These are phyloP conservation scores for Bilobella aurantiaca DNA, from an alignment of 1,140 invertebrate genomes.

Conservation along the genomic window DNA sequence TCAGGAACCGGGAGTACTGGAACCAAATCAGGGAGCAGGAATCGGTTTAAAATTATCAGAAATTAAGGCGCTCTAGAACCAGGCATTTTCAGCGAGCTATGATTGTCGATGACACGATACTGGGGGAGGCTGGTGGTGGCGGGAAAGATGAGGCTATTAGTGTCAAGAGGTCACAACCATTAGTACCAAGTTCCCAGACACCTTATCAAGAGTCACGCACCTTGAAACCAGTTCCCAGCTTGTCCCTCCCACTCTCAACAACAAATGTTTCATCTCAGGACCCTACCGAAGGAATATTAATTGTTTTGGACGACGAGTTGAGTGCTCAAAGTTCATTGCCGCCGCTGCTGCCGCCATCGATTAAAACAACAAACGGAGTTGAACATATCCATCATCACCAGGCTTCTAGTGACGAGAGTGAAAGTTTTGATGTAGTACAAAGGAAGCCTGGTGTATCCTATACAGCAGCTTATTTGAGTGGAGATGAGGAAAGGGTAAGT, in stretches of 20 bases:
- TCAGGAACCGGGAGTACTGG: no score
- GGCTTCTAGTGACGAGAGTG: not conserved
- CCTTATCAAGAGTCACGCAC: no score
- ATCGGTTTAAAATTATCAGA: not conserved
- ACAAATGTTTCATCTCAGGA: not conserved
- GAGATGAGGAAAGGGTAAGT: not conserved
- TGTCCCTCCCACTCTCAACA: not conserved
- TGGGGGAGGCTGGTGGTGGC: not conserved
- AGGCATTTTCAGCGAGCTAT: not conserved
- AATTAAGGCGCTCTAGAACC: not conserved
- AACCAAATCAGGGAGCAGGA: no score
- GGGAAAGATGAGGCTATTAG: not conserved
- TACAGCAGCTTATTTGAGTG: not conserved
- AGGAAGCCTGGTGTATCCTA: not conserved
- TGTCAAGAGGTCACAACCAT: not conserved
- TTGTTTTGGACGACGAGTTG: not conserved
- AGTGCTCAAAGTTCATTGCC: not conserved
- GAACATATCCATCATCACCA: not conserved
- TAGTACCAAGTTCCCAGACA: not conserved
- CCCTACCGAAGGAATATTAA: conserved; percentile 2
- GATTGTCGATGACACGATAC: not conserved
- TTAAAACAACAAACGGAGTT: not conserved
- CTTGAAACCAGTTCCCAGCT: not conserved
- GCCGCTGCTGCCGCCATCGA: no score
- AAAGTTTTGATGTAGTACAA: not conserved